Evolutionary conservation across 1,140 invertebrate genomes (phyloP), one percentile per base, ranked within the genome.

Genomic region (Zaprionus ornatus): DNA sequence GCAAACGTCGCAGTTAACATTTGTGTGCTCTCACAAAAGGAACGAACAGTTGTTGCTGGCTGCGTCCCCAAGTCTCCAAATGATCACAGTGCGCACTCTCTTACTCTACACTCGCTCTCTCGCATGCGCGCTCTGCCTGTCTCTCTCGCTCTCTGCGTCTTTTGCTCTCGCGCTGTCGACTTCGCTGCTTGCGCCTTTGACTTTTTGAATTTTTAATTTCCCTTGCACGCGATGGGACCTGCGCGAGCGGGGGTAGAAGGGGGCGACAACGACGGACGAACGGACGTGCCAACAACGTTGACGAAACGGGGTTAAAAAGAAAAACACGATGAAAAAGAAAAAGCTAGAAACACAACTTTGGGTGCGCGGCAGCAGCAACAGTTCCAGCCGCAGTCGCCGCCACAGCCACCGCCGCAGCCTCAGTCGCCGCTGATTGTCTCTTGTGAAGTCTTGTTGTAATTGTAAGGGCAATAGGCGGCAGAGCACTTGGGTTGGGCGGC

Each of bases 121-220:
- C 55, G 21, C 25, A 2, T 17, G 27, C 45, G 9, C 27, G 27
- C 29, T 50, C 55, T 45, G 29, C 66, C 32, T 50, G 32, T 54
- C n/a, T 21, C 29, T 50, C 55, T 32, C 45, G 29, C 37, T n/a
- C 52, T 63, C 50, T 57, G 40, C 56, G 32, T 72, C 27, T 59
- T 29, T 19, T 55, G 23, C 56, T 45, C 45, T 50, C 45, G 42
- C 37, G 55, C 45, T 25, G 63, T 64, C 54, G 60, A 27, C 35
- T 48, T 37, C 69, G 77, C 78, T 79, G 79, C 79, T 87, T 88
- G 84, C 80, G 84, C 85, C 85, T 88, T 88, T 88, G 86, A 90
- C 86, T 90, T 88, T 88, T 88, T 79, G 81, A 88, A 88, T 85
- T 90, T 90, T 85, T 88, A 88, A 88, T 90, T 88, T 88, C 85